Conservation (phyloP, 2,888 invertebrate species). For the Ophion obscuratus region DNA sequence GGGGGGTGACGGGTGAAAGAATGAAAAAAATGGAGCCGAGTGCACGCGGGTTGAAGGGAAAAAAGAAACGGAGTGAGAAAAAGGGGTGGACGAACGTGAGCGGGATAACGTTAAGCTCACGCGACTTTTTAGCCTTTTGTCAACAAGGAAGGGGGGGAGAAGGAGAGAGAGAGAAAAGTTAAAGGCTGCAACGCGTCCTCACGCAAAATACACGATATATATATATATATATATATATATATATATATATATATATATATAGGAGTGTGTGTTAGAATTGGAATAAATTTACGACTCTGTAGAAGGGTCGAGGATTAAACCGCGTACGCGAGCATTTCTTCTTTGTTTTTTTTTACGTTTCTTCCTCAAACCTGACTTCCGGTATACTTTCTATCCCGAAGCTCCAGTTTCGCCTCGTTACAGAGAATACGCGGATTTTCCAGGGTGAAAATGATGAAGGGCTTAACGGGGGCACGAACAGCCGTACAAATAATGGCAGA, state of each 20-base stretch:
- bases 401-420: slow-evolving; percentile 28
- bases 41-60: slow-evolving; percentile 42
- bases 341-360: slow-evolving; percentile 17
- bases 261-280: slow-evolving; percentile 66
- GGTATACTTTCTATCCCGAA: slow-evolving; percentile 23
- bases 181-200: not conserved
- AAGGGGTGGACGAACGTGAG: slow-evolving; percentile 78
- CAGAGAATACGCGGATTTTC: slow-evolving; percentile 33
- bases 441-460: slow-evolving; percentile 2
- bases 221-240: slow-evolving; percentile 55
- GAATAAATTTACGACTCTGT: slow-evolving; percentile 78
- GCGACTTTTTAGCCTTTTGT: slow-evolving; percentile 59
- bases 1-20: not conserved
- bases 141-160: slow-evolving; percentile 9
- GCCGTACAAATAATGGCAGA: slow-evolving; percentile 27
- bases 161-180: slow-evolving; percentile 21
- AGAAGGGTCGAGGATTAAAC: slow-evolving; percentile 74
- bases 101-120: slow-evolving; percentile 76
- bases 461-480: not conserved
- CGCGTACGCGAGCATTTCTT: slow-evolving; percentile 61
- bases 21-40: slow-evolving; percentile 13
- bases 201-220: slow-evolving; percentile 27
- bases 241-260: slow-evolving; percentile 59
- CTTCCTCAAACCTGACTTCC: slow-evolving; percentile 14
- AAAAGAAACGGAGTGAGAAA: slow-evolving; percentile 73